A percentile compares a stretch with the other conserved stretches of the same genome.
Conservation (phyloP, 2,113 vertebrate genomes). For the Gallinago paraguaiae region DNA sequence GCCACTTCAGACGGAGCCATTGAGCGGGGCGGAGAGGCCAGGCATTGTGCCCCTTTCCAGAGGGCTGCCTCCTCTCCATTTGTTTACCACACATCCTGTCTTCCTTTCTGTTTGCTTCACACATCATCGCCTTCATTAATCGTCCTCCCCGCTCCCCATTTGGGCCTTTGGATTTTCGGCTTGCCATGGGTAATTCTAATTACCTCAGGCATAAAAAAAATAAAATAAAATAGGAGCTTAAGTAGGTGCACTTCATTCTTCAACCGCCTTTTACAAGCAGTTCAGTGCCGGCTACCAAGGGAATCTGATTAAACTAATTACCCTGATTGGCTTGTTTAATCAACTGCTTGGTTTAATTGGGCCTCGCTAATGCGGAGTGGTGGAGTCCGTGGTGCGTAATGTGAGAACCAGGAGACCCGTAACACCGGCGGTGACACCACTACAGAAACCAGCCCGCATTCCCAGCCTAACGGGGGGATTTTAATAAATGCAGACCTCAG, state of each 20-base stretch:
- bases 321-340: conserved; percentile 82
- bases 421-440: conserved; percentile 80
- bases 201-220: conserved; percentile 77
- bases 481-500: conserved; percentile 69
- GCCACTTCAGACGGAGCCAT: conserved; percentile 72
- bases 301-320: conserved; percentile 89
- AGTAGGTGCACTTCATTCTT: conserved; percentile 87
- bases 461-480: conserved; percentile 69
- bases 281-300: conserved; percentile 76
- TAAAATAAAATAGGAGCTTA: conserved; percentile 72
- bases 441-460: conserved; percentile 79
- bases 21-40: neutral
- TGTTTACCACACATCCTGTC: conserved; percentile 83
- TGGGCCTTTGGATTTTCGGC: conserved; percentile 78
- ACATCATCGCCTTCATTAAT: conserved; percentile 82
- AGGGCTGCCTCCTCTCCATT: conserved; percentile 72
- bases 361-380: conserved; percentile 67
- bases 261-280: conserved; percentile 79
- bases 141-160: conserved; percentile 74
- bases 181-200: conserved; percentile 86
- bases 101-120: conserved; percentile 77
- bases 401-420: conserved; percentile 87
- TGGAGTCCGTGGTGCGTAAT: conserved; percentile 78
- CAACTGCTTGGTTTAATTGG: conserved; percentile 76
- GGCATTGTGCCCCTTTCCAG: conserved; percentile 45